Conservation (phyloP, 2,113 vertebrate genomes). For the Octodon degus region DNA sequence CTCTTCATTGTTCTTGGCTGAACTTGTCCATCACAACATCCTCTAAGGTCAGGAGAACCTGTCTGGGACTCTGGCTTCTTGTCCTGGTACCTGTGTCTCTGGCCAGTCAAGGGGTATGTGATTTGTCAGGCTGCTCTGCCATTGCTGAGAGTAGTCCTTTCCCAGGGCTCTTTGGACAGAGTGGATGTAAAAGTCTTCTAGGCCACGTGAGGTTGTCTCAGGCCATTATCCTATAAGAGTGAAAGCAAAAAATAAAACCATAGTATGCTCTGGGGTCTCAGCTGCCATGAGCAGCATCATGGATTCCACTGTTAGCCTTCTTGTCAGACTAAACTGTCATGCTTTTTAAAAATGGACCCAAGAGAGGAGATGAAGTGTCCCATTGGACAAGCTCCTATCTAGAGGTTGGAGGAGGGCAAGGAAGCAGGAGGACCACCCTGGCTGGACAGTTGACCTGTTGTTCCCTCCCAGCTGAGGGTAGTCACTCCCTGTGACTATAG, state of each 20-base stretch:
- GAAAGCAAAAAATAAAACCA: not conserved
- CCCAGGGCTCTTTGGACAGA: not conserved
- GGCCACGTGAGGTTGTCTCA: not conserved
- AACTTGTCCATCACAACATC: not conserved
- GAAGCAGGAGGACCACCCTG: not conserved
- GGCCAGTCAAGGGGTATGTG: not conserved
- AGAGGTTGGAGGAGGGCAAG: not conserved
- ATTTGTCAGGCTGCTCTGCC: not conserved
- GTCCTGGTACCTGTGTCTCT: not conserved
- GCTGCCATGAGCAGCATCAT: not conserved
- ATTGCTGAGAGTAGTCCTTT: not conserved
- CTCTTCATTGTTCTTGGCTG: not conserved
- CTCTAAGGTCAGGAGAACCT: not conserved
- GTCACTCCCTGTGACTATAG: not conserved
- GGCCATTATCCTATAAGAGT: not conserved
- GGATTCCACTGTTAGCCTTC: not conserved
- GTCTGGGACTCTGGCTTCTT: not conserved
- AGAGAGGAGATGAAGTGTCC: not conserved
- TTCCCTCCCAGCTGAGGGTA: not conserved
- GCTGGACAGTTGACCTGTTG: not conserved
- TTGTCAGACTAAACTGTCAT: not conserved
- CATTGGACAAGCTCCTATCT: not conserved
- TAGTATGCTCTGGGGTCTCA: fast-evolving
- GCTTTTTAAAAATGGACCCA: not conserved
- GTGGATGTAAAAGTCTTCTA: not conserved